Conservation (phyloP, 2,113 vertebrate species). For the Microtus richardsoni region DNA sequence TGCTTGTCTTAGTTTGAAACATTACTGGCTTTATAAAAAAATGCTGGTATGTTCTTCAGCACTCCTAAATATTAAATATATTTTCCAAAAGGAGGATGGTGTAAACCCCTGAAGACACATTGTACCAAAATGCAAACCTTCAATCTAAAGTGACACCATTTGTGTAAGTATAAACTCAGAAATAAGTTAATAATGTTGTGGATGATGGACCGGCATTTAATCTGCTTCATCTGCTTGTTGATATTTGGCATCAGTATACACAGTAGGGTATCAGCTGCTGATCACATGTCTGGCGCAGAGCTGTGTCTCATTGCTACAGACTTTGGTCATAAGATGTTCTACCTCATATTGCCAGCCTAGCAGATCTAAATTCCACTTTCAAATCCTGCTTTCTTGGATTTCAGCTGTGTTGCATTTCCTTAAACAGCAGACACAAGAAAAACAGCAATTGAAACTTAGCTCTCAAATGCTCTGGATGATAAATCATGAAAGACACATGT, state of each 20-base stretch:
- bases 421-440: too few relatives aligned
- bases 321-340: too few relatives aligned
- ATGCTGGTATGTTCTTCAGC: background rate
- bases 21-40: background rate
- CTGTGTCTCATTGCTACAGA: background rate
- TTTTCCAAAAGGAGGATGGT: background rate
- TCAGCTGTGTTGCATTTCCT: too few relatives aligned
- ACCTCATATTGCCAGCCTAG: too few relatives aligned
- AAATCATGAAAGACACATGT: too few relatives aligned
- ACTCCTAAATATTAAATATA: background rate
- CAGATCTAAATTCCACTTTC: too few relatives aligned
- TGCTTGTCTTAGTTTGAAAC: background rate
- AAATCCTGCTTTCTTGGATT: too few relatives aligned
- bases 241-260: background rate
- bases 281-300: background rate
- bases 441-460: too few relatives aligned
- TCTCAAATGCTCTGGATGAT: too few relatives aligned
- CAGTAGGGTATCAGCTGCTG: background rate
- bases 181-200: background rate
- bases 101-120: background rate
- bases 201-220: background rate
- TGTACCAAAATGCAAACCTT: background rate
- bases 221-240: background rate
- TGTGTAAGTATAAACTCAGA: background rate
- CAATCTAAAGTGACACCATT: background rate